phyloP scores from a whole-genome alignment of 2,888 invertebrate genomes.

The Artemia sinica region DNA sequence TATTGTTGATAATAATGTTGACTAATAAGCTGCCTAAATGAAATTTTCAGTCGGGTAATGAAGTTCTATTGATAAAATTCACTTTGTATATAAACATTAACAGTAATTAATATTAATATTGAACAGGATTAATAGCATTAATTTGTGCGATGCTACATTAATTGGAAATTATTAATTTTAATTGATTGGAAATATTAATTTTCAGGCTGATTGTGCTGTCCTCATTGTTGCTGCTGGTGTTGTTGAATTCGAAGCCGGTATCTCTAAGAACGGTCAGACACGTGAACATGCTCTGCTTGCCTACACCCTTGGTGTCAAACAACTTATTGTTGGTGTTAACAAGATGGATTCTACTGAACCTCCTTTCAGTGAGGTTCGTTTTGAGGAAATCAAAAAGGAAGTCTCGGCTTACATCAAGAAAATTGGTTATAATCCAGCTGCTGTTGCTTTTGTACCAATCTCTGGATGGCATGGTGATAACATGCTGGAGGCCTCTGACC shows the following conservation, averaged over 20 bases:
- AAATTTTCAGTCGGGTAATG: too few relatives aligned
- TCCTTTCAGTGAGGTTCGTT: conserved; percentile 84
- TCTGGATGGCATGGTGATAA: conserved; percentile 99
- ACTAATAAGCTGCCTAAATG: too few relatives aligned
- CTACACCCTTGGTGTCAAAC: conserved; percentile 95
- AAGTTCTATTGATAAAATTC: too few relatives aligned
- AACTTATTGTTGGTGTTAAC: conserved; percentile 97
- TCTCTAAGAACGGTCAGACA: conserved; percentile 98
- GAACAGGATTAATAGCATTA: not conserved
- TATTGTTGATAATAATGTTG: too few relatives aligned
- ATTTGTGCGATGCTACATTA: not conserved
- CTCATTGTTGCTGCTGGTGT: conserved; percentile 96
- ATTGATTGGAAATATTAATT: conserved; percentile 14
- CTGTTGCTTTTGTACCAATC: conserved; percentile 95
- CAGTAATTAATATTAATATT: not conserved
- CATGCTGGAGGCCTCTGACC: conserved; percentile 88
- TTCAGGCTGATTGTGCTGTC: conserved; percentile 92
- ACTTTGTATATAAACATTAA: too few relatives aligned
- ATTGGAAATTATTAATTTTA: conserved; percentile 19
- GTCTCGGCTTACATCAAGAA: conserved; percentile 96
- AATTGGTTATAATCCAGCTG: conserved; percentile 95
- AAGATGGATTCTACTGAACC: conserved; percentile 99
- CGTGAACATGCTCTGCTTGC: conserved; percentile 96
- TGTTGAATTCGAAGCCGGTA: conserved; percentile 98
- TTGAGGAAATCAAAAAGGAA: conserved; percentile 98